Conservation (phyloP, 2,113 vertebrate species). For the Struthidea cinerea region DNA sequence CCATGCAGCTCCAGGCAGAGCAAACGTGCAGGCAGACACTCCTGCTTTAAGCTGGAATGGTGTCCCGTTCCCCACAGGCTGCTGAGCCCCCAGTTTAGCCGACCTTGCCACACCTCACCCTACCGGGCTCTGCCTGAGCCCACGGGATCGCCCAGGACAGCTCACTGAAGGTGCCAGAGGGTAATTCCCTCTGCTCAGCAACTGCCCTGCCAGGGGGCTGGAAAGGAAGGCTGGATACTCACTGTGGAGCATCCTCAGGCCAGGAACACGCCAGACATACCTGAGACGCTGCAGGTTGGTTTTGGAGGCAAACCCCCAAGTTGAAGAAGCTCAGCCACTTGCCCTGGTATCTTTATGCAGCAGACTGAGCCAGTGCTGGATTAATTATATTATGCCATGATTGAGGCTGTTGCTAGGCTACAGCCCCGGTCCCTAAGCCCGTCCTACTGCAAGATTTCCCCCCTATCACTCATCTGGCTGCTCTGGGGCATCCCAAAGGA, state of each 20-base stretch:
- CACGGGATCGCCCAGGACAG: accelerated
- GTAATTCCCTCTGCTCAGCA: not conserved
- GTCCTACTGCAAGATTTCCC: not conserved
- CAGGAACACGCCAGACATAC: accelerated
- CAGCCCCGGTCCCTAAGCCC: not conserved
- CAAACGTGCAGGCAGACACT: accelerated
- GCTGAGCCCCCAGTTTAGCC: accelerated
- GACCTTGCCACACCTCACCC: accelerated
- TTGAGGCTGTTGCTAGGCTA: conserved; percentile 38
- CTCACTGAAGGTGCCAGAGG: not conserved
- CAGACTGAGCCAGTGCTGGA: not conserved
- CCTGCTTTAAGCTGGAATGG: not conserved
- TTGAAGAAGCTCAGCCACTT: not conserved
- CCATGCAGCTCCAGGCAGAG: not conserved
- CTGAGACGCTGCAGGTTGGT: not conserved
- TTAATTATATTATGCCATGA: not conserved
- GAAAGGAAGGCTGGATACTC: not conserved
- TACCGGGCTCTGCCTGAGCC: not conserved
- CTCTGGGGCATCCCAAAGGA: not conserved
- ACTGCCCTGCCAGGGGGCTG: accelerated
- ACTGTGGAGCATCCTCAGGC: accelerated
- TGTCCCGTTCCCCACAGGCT: not conserved
- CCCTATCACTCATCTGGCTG: not conserved
- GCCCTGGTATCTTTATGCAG: not conserved
- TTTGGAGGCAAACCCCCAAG: not conserved